Evolutionary conservation across 2,113 vertebrate species (phyloP), one percentile per base, ranked within the genome.

Genomic region (Gasterosteus aculeatus): DNA sequence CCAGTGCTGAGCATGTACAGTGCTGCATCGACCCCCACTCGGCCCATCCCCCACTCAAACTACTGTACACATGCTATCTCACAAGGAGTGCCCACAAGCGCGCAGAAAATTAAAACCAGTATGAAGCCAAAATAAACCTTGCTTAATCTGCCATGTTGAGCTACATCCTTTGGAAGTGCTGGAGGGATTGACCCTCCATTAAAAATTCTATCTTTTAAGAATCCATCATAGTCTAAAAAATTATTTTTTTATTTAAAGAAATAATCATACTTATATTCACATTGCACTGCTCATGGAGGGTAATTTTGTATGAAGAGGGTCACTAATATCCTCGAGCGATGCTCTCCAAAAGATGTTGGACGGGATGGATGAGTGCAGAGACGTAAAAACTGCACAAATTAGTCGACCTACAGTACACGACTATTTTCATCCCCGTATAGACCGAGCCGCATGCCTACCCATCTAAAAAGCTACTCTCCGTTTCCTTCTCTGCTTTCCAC

Each of bases 11-110:
- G 56, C 42, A 47, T 83, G 78, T 82, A 70, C 66, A 83, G 72
- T 76, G 69, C 77, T 82, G 85, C 85, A 89, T 87, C 80, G 85
- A 85, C 81, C 81, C 76, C 73, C 80, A 80, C 73, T 76, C 56
- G 29, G 49, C 88, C 88, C 88, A 88, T 87, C 89, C 88, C 87
- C 90, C 88, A 88, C 87, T 61, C 35, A 11, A 72, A 76, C 77
- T 88, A 85, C 78, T 87, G 79, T 82, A 85, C 77, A 81, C 72
- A 83, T 68, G 77, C 64, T 33, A 85, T 81, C 76, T 75, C 60
- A 63, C 57, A 61, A 79, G 41, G 59, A 69, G 66, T 75, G 81
- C 75, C 77, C 71, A 81, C 69, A 57, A 47, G 74, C 83, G 59
- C 9, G 12, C 35, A 80, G 65, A 82, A 75, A n/a, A 73, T 77